These are phyloP conservation scores for Trichogramma evanescens DNA, from an alignment of 2,888 invertebrate species.

Conservation along the genomic window DNA sequence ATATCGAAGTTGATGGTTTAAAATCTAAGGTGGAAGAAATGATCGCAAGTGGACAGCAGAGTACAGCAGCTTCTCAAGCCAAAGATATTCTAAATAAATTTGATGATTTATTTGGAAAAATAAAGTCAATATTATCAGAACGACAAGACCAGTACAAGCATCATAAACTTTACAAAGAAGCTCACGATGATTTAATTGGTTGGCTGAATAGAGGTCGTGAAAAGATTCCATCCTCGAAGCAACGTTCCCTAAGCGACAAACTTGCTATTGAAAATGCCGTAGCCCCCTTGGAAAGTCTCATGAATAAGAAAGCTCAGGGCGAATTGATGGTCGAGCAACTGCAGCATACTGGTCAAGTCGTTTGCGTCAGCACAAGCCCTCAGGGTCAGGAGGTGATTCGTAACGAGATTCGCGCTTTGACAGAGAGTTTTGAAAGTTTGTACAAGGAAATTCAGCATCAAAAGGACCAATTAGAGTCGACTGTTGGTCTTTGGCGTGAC, in stretches of 20 bases:
- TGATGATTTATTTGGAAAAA: slow-evolving; percentile 68
- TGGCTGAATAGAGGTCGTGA: slow-evolving; percentile 85
- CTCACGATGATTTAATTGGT: slow-evolving; percentile 79
- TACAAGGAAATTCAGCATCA: slow-evolving; percentile 82
- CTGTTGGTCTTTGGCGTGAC: slow-evolving; percentile 77
- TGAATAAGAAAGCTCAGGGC: slow-evolving; percentile 87
- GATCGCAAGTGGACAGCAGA: slow-evolving; percentile 77
- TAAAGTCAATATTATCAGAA: slow-evolving; percentile 65
- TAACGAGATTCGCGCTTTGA: slow-evolving; percentile 77
- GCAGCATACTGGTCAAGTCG: slow-evolving; percentile 80
- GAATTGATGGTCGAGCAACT: slow-evolving; percentile 80
- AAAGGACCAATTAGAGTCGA: slow-evolving; percentile 75
- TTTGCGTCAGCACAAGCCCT: slow-evolving; percentile 73
- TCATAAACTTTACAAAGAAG: slow-evolving; percentile 83
- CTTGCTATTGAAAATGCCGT: slow-evolving; percentile 83
- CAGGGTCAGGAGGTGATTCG: slow-evolving; percentile 74
- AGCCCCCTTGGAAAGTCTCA: slow-evolving; percentile 74
- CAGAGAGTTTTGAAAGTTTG: slow-evolving; percentile 75
- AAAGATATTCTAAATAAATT: slow-evolving; percentile 77
- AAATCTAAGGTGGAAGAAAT: slow-evolving; percentile 81
- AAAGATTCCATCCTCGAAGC: slow-evolving; percentile 80
- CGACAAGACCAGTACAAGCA: slow-evolving; percentile 82
- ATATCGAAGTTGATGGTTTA: slow-evolving; percentile 79
- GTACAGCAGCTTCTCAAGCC: slow-evolving; percentile 75
- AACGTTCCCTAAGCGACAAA: slow-evolving; percentile 77